Evolutionary conservation across 2,113 vertebrate genomes (phyloP).

Genomic region (Orycteropus afer): DNA sequence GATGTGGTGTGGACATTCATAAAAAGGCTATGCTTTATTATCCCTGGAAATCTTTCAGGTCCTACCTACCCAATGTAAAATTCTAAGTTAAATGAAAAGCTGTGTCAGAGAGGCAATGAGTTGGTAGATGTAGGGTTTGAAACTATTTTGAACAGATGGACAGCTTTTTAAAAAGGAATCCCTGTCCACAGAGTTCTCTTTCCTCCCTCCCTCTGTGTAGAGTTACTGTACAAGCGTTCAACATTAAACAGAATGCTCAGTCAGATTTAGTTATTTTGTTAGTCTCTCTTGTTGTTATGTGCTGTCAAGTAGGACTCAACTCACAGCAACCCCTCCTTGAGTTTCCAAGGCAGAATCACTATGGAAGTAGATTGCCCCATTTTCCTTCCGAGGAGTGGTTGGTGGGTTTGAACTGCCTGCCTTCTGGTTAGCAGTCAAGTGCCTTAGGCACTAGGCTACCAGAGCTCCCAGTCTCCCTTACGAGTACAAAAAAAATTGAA

Average conservation of each 20-base stretch:
- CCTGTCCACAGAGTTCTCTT: not conserved
- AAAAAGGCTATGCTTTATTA: not conserved
- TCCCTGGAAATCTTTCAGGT: not conserved
- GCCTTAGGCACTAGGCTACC: too few species aligned
- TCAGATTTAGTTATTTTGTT: conserved; percentile 27
- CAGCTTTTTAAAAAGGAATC: not conserved
- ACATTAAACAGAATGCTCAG: not conserved
- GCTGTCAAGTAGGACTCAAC: too few species aligned
- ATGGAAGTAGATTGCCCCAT: too few species aligned
- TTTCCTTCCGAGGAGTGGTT: too few species aligned
- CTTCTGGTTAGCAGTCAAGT: too few species aligned
- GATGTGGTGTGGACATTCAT: not conserved
- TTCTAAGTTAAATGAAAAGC: not conserved
- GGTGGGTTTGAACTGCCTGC: too few species aligned
- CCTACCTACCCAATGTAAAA: not conserved
- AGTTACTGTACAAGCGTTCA: not conserved
- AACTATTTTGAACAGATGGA: not conserved
- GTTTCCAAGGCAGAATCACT: too few species aligned
- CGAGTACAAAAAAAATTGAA: not conserved
- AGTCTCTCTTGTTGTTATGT: too few species aligned
- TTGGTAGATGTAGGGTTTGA: not conserved
- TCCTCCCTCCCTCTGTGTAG: not conserved
- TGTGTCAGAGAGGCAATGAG: not conserved
- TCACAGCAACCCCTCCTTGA: too few species aligned
- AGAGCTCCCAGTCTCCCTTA: too few species aligned